Conservation (phyloP, 2,888 invertebrate species). For the Drosophila atroscutellata region DNA sequence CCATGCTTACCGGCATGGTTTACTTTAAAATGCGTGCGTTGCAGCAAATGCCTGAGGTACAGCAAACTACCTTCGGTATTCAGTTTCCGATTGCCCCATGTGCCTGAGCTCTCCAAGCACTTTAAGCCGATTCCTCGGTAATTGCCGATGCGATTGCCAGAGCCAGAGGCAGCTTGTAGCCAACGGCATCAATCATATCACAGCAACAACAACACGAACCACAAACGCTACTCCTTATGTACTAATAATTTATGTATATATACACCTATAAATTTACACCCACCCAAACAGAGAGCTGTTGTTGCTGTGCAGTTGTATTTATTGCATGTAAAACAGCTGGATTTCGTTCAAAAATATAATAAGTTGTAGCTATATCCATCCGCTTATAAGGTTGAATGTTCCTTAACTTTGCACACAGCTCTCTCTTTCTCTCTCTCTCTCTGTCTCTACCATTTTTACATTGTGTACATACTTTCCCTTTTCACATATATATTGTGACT, state of each 20-base stretch:
- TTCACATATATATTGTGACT: not conserved
- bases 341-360: slow-evolving; percentile 8
- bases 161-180: not conserved
- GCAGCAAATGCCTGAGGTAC: slow-evolving; percentile 3
- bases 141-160: not conserved
- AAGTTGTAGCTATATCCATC: slow-evolving; percentile 5
- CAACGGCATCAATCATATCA: slow-evolving; percentile 13
- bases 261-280: not conserved
- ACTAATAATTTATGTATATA: not conserved
- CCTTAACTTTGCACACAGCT: not conserved
- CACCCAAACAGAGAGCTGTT: slow-evolving; percentile 3
- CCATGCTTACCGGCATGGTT: slow-evolving; percentile 98
- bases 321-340: slow-evolving; percentile 5
- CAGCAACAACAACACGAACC: slow-evolving; percentile 19
- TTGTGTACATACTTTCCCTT: slow-evolving; percentile 36
- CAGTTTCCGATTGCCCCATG: slow-evolving; percentile 73
- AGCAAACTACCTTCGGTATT: slow-evolving; percentile 78
- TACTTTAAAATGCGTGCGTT: slow-evolving; percentile 99
- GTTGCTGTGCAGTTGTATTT: slow-evolving; percentile 12
- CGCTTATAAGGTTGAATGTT: slow-evolving; percentile 24
- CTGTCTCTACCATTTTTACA: slow-evolving; percentile 3
- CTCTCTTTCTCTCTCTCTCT: not conserved
- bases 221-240: not conserved
- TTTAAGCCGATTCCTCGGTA: slow-evolving; percentile 43
- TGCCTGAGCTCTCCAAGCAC: slow-evolving; percentile 59